phyloP scores from a whole-genome alignment of 2,113 vertebrate genomes.

The Brachionichthys hirsutus region DNA sequence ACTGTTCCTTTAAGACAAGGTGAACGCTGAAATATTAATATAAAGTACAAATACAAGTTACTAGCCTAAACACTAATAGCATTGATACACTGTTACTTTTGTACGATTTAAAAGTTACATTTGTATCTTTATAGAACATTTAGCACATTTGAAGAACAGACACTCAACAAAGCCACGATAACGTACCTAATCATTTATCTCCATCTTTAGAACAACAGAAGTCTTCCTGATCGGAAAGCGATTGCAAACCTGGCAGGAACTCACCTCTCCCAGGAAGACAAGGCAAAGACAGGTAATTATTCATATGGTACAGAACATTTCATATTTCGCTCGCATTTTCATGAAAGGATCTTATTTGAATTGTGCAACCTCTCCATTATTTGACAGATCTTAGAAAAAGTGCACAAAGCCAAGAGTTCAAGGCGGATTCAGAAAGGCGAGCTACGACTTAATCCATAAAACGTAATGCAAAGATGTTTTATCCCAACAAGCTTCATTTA shows the following conservation, averaged over 20 bases:
- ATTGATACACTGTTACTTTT: too few species aligned
- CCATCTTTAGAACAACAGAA: slow-evolving; percentile 36
- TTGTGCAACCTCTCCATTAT: slow-evolving; percentile 11
- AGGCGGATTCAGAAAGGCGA: slow-evolving; percentile 43
- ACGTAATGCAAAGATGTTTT: too few species aligned
- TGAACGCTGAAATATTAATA: too few species aligned
- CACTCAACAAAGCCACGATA: neutral
- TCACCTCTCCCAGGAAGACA: slow-evolving; percentile 4
- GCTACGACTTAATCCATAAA: slow-evolving; percentile 24
- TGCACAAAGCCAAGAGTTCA: slow-evolving; percentile 9
- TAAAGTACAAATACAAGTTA: too few species aligned
- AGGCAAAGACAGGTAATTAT: slow-evolving; percentile 24
- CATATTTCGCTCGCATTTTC: too few species aligned
- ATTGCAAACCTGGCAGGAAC: neutral
- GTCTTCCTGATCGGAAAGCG: slow-evolving; percentile 19
- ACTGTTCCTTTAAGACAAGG: too few species aligned
- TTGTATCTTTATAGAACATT: too few species aligned
- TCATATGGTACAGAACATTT: too few species aligned
- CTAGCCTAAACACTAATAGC: too few species aligned
- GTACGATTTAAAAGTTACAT: too few species aligned
- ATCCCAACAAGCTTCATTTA: too few species aligned
- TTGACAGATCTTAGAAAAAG: slow-evolving; percentile 33
- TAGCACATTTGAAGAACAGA: too few species aligned
- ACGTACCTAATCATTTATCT: neutral
- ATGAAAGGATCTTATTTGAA: neutral